Conservation (phyloP, 2,888 invertebrate species). For the Lochmaea capreae region DNA sequence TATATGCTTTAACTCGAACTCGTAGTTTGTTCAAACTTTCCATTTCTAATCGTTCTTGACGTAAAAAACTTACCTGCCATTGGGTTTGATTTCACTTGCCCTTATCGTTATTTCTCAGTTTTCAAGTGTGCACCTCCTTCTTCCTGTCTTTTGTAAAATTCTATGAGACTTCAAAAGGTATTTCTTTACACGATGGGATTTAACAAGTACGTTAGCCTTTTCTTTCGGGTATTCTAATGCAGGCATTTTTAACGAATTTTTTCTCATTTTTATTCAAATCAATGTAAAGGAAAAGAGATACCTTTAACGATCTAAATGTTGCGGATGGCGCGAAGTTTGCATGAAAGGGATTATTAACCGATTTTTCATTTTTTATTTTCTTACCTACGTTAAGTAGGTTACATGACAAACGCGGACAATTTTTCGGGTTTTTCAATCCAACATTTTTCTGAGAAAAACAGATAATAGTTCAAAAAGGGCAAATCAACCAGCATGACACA, state of each 20-base stretch:
- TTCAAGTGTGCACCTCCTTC: conserved; percentile 58
- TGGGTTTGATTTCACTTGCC: conserved; percentile 55
- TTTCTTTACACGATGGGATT: conserved; percentile 24
- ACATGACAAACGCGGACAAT: no score
- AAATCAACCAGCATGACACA: no score
- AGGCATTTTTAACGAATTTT: conserved; percentile 56
- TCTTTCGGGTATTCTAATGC: conserved; percentile 52
- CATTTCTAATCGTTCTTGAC: not conserved
- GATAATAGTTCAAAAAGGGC: no score
- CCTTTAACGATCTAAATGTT: not conserved
- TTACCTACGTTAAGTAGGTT: no score
- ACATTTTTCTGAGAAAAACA: no score
- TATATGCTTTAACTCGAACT: not conserved
- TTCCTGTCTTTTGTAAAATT: conserved; percentile 59
- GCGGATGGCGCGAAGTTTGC: conserved; percentile 7
- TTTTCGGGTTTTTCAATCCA: no score
- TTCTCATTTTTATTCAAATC: conserved; percentile 46
- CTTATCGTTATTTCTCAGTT: conserved; percentile 53
- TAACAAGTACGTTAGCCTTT: conserved; percentile 57
- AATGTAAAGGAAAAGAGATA: not conserved
- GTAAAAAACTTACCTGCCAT: conserved; percentile 5
- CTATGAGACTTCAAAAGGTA: conserved; percentile 23
- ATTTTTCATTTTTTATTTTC: no score
- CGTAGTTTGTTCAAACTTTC: not conserved
- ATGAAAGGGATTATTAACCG: not conserved